Evolutionary conservation across 2,113 vertebrate species (phyloP), one percentile per base, ranked within the genome.

Genomic region (Lethenteron reissneri): DNA sequence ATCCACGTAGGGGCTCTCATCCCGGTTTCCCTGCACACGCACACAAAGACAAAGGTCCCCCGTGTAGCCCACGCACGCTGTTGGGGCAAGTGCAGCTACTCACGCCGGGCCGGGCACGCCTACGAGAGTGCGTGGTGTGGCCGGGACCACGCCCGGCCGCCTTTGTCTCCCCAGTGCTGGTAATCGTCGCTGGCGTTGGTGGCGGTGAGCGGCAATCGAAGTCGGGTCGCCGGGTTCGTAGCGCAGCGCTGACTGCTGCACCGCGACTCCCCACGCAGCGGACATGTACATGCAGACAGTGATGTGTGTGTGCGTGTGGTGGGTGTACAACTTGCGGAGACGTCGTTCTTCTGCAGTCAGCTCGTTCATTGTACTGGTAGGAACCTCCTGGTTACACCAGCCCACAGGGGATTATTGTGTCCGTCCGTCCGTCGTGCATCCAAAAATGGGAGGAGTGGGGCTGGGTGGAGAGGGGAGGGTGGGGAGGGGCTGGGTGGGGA

Each of bases 11-110:
- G 25, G 25, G 25, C 83, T 85, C 70, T 94, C 88, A 0, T 91
- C 90, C 3, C 94, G 85, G 72, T 85, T 88, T 69, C 89, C 94
- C 94, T 97, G 76, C 2, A 75, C 14, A 14, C 14, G 14, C 14
- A 19, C 17, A 19, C 41, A 41, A 56, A 19, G 41, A 17, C 70
- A n/a, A 9, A 57, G 41, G 41, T 41, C 41, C 3, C 41, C 41
- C 41, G 41, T 41, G 41, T 41, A 41, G 41, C 41, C 41, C 41
- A 41, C 41, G 1, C 41, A 41, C 5, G 41, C 3, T 19, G 14
- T 64, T 7, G 19, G 17, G 19, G 62, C 14, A 64, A 15, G 62
- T 64, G 14, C 62, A 15, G 62, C 19, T 15, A 64, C 14, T 15
- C 62, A 64, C 62, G 62, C 62, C 25, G 21, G 25, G 25, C 25